phyloP scores from a whole-genome alignment of 2,113 vertebrate genomes.

The Brachypodius melanocephalos region DNA sequence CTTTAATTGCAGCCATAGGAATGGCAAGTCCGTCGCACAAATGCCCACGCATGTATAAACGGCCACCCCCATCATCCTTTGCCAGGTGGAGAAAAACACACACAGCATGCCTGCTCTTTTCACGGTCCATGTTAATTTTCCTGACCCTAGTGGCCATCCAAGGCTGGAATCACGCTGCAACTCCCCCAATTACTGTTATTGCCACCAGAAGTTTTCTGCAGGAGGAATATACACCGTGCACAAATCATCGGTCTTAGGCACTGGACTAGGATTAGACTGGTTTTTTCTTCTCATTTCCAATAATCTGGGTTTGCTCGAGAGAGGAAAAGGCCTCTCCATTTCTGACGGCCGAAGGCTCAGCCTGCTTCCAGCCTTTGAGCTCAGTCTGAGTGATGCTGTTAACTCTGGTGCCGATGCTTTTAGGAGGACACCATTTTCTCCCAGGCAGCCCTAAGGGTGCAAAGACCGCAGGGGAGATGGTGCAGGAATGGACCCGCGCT shows the following conservation, averaged over 20 bases:
- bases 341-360: background rate
- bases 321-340: background rate
- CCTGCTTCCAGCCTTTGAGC: background rate
- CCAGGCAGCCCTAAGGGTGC: background rate
- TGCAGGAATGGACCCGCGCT: rapidly evolving
- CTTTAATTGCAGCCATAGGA: background rate
- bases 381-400: background rate
- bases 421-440: background rate
- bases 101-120: background rate
- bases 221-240: background rate
- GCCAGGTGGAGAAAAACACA: background rate
- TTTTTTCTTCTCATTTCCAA: background rate
- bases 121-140: background rate
- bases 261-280: background rate
- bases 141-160: background rate
- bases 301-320: background rate
- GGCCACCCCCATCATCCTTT: background rate
- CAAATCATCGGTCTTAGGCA: background rate
- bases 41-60: background rate
- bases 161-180: background rate
- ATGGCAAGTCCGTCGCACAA: background rate
- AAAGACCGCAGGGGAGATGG: rapidly evolving
- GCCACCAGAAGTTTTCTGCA: background rate
- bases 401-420: background rate
- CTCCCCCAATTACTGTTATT: background rate